Percentiles rank a stretch among this genome's conserved stretches.
These are phyloP conservation scores for Cephus spinipes DNA, from an alignment of 2,888 invertebrate species.

Conservation along the genomic window DNA sequence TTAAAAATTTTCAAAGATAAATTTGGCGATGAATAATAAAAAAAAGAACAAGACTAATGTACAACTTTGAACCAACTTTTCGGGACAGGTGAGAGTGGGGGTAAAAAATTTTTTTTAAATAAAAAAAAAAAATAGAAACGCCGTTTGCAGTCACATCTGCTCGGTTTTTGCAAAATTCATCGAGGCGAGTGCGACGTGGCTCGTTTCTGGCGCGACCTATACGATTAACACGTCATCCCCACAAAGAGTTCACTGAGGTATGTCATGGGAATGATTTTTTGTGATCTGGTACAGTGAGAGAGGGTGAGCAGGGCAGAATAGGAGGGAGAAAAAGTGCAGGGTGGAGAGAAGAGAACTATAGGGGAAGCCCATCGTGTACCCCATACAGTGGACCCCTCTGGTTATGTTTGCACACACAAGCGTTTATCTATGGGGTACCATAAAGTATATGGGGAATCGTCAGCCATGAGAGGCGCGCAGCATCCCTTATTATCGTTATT, in stretches of 20 bases:
- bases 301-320: neutral
- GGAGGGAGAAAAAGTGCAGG: neutral
- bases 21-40: neutral
- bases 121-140: neutral
- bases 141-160: slow-evolving; percentile 14
- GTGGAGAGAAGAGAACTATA: neutral
- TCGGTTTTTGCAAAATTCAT: slow-evolving; percentile 22
- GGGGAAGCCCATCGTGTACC: slow-evolving; percentile 20
- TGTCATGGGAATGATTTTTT: slow-evolving; percentile 53
- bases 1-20: neutral
- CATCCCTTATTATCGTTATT: neutral
- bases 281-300: slow-evolving; percentile 12
- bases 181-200: slow-evolving; percentile 6
- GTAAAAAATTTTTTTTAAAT: neutral
- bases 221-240: slow-evolving; percentile 57
- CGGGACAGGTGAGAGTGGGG: neutral
- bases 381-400: slow-evolving; percentile 34
- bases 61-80: neutral
- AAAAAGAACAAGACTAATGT: neutral
- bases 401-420: slow-evolving; percentile 54
- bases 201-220: slow-evolving; percentile 36
- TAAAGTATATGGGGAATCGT: slow-evolving; percentile 27
- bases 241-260: slow-evolving; percentile 50
- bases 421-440: slow-evolving; percentile 50
- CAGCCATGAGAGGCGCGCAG: neutral